Evolutionary conservation across 2,888 invertebrate species (phyloP).

Genomic region (Luperina nickerlii): DNA sequence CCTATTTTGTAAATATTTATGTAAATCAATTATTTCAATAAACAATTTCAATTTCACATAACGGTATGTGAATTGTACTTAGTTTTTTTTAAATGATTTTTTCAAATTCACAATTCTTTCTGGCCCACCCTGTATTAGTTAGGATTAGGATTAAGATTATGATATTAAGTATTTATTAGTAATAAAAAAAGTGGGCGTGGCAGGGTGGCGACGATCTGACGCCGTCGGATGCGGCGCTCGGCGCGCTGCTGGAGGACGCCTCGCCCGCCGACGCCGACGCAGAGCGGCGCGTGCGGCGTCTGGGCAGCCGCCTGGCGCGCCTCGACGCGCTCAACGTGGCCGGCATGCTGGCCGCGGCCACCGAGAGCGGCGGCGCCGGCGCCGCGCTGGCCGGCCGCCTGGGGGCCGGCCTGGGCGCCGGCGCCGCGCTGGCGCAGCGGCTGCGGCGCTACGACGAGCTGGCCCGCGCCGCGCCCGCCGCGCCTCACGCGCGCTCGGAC

Average conservation of each 20-base stretch:
- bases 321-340: constrained; percentile 92
- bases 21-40: no score
- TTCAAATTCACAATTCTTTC: no score
- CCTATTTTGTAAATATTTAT: no score
- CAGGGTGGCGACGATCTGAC: constrained; percentile 95
- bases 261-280: constrained; percentile 66
- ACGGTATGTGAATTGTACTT: no score
- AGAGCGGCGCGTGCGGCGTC: constrained; percentile 80
- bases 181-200: constrained; percentile 64
- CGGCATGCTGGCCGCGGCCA: constrained; percentile 93
- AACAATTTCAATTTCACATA: no score
- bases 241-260: constrained; percentile 91
- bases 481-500: constrained; percentile 76
- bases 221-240: constrained; percentile 92
- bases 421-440: constrained; percentile 78
- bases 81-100: no score
- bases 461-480: constrained; percentile 88
- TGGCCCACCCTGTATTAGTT: no score
- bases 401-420: constrained; percentile 89
- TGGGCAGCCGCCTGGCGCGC: constrained; percentile 96
- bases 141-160: no score
- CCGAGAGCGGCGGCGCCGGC: constrained; percentile 95
- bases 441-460: constrained; percentile 90
- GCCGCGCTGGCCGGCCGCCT: constrained; percentile 91
- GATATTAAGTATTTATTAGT: no score